Conservation (phyloP, 2,888 invertebrate species). For the Cataglyphis albicans region DNA sequence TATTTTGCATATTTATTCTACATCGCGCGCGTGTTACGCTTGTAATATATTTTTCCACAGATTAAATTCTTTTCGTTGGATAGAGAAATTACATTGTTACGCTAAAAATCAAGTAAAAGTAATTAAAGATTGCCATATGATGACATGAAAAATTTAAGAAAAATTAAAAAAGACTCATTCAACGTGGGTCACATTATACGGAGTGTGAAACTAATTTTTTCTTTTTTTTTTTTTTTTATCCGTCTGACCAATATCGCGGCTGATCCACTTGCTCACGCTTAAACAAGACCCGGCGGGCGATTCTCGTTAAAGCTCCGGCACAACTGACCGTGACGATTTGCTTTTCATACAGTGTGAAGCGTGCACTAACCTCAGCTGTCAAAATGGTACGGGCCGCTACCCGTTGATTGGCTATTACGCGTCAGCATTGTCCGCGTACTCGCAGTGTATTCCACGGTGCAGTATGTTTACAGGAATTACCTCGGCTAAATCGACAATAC, state of each 20-base stretch:
- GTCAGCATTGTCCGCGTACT: slow-evolving; percentile 51
- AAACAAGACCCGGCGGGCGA: slow-evolving; percentile 10
- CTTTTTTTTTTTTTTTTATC: not conserved
- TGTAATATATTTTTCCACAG: not conserved
- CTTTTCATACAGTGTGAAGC: slow-evolving; percentile 41
- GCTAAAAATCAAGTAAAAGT: not conserved
- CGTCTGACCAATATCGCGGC: not conserved
- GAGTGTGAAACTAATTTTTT: not conserved
- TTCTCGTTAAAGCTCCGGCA: slow-evolving; percentile 36
- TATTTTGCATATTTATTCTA: not conserved
- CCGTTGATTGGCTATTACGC: slow-evolving; percentile 60
- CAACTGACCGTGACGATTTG: slow-evolving; percentile 25
- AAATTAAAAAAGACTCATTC: not conserved
- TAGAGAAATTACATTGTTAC: not conserved
- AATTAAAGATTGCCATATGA: not conserved
- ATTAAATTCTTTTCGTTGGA: not conserved
- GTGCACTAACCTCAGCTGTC: slow-evolving; percentile 39
- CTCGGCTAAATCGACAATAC: slow-evolving; percentile 42
- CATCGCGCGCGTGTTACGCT: not conserved
- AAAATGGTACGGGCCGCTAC: slow-evolving; percentile 34
- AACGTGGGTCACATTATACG: not conserved
- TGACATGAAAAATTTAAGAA: not conserved
- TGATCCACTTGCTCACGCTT: slow-evolving; percentile 16
- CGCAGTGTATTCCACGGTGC: slow-evolving; percentile 34
- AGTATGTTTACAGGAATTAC: slow-evolving; percentile 52